Base-by-base conservation (phyloP, 2,113 vertebrate species). In the Pandion haliaetus region DNA sequence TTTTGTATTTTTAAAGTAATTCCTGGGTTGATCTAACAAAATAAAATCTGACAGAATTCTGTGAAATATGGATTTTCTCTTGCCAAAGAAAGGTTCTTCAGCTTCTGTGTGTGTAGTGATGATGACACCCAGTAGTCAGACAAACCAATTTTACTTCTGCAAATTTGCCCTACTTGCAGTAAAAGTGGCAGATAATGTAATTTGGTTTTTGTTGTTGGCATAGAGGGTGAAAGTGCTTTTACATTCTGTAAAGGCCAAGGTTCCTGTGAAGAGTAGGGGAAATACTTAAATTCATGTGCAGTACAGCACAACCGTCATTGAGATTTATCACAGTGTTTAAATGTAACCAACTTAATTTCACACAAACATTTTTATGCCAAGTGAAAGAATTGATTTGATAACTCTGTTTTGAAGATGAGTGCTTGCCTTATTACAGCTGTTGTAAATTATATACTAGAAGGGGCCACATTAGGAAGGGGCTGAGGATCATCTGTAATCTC, bases 341-440 rank as follows among this genome's bases (percentile, higher is more conserved):
- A 96, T 72, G 94, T 96, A 97, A 97, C 89, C 90, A 93, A 94
- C 82, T 94, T 97, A 95, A 97, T 97, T 97, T 96, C 94, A 95
- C 91, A 94, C 91, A 95, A 97, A 96, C 78, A 86, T 93, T 96
- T 97, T 94, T 92, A 93, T 96, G 84, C 81, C 96, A 88, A 94
- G 65, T 94, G 76, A 91, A 90, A 92, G 61, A 96, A 95, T 66
- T 97, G 72, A 93, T 92, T 97, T 96, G 94, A 94, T 95, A 94
- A 93, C 72, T 96, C 69, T 73, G 26, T 95, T 94, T 94, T 81
- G 93, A 95, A 95, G 80, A 92, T 45, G 82, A 95, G 52, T 54
- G 28, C 42, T 85, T 57, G n/a, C 26, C 71, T 95, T 92, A 92
- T 90, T 95, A 91, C 49, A 90, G 47, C 61, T 78, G 55, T 66